Conservation (phyloP, 2,888 invertebrate species). For the Mythimna albipuncta region DNA sequence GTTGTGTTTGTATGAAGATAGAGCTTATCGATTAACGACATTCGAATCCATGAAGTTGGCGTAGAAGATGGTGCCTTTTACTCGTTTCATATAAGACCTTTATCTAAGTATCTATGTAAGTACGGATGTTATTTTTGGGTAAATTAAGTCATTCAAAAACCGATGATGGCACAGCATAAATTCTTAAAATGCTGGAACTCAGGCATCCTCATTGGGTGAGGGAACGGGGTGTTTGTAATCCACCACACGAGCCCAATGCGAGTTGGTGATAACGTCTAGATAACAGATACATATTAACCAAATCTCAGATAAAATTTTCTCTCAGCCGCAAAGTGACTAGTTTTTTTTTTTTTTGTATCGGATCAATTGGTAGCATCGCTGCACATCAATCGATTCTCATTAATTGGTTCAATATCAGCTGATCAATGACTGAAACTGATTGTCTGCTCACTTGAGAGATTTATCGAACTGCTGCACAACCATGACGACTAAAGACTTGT, state of each 20-base stretch:
- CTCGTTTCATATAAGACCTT: conserved; percentile 14
- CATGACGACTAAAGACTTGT: conserved; percentile 60
- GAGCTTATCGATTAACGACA: conserved; percentile 46
- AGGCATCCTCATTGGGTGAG: no score
- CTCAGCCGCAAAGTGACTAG: conserved; percentile 24
- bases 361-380: conserved; percentile 53
- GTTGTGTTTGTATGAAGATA: not conserved
- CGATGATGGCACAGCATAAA: conserved; percentile 1
- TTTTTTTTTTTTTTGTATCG: conserved; percentile 41
- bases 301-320: conserved; percentile 19
- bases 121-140: conserved; percentile 23
- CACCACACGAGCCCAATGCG: no score
- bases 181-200: no score
- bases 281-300: conserved; percentile 17
- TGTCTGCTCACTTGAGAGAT: conserved; percentile 49
- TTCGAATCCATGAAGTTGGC: conserved; percentile 12
- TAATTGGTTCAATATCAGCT: conserved; percentile 58
- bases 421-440: conserved; percentile 60
- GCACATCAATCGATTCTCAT: conserved; percentile 59
- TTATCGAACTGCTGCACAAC: conserved; percentile 54
- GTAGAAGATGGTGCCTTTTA: not conserved
- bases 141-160: conserved; percentile 47
- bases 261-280: no score
- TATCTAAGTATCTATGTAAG: conserved; percentile 11
- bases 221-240: no score